Percentiles rank a stretch among this genome's conserved stretches.
These are phyloP conservation scores for Calephelis perditalis DNA, from an alignment of 2,888 invertebrate genomes.

Conservation along the genomic window DNA sequence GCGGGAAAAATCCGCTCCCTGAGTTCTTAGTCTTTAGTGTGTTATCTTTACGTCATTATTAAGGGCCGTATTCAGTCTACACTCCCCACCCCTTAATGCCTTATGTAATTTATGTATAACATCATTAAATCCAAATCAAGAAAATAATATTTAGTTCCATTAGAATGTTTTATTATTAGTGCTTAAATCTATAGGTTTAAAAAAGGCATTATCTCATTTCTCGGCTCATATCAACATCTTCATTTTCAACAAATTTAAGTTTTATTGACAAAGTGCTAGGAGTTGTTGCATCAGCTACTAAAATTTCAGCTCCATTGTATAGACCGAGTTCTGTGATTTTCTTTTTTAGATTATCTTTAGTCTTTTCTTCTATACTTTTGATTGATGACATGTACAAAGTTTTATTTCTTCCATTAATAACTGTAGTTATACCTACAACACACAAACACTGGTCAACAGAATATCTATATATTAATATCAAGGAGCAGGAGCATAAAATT, in stretches of 20 bases:
- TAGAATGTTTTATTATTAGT: neutral
- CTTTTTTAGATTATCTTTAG: slow-evolving; percentile 92
- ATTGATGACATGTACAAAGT: slow-evolving; percentile 96
- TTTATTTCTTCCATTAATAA: slow-evolving; percentile 89
- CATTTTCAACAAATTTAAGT: slow-evolving; percentile 80
- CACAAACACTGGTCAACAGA: slow-evolving; percentile 4
- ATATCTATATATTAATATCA: neutral
- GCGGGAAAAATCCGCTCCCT: too few relatives aligned
- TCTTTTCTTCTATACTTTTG: slow-evolving; percentile 93
- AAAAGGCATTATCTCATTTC: slow-evolving; percentile 25
- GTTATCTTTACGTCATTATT: too few relatives aligned
- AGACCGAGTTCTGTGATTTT: slow-evolving; percentile 91
- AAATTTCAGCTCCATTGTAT: slow-evolving; percentile 89
- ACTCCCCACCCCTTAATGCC: too few relatives aligned
- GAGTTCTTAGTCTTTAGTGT: too few relatives aligned
- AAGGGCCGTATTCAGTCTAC: too few relatives aligned
- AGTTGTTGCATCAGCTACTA: slow-evolving; percentile 94
- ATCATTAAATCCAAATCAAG: too few relatives aligned
- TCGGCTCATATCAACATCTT: slow-evolving; percentile 71
- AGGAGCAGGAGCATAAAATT: too few relatives aligned
- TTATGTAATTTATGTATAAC: too few relatives aligned
- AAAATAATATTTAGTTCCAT: neutral
- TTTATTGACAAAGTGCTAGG: slow-evolving; percentile 89
- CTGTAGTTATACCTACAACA: slow-evolving; percentile 84
- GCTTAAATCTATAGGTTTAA: neutral